A percentile compares a stretch with the other conserved stretches of the same genome.
Conservation (phyloP, 1,140 invertebrate species). For the Drosophila oshimai region DNA sequence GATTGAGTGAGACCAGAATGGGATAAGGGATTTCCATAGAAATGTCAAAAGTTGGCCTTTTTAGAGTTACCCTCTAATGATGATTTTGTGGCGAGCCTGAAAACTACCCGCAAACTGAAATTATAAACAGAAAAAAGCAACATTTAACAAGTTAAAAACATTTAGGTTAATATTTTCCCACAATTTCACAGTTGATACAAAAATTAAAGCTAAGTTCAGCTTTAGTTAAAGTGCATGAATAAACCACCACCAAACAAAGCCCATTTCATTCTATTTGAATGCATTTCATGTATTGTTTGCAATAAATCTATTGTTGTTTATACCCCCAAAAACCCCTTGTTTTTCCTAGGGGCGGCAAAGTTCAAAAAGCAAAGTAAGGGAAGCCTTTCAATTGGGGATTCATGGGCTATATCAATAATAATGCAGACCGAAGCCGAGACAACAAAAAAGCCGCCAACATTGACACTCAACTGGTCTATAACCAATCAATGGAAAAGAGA, state of each 20-base stretch:
- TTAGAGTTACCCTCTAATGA: too few relatives aligned
- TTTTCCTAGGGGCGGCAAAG: slow-evolving; percentile 31
- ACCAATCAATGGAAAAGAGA: slow-evolving; percentile 2
- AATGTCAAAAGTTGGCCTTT: too few relatives aligned
- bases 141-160: too few relatives aligned
- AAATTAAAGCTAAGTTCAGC: neutral
- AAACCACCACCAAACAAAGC: slow-evolving; percentile 27
- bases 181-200: too few relatives aligned
- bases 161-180: too few relatives aligned
- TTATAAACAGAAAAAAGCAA: too few relatives aligned
- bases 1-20: neutral
- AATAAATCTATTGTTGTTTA: slow-evolving; percentile 79
- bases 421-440: slow-evolving; percentile 21
- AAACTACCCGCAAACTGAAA: too few relatives aligned
- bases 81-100: too few relatives aligned
- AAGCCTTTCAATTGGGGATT: slow-evolving; percentile 40
- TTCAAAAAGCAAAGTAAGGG: slow-evolving; percentile 36
- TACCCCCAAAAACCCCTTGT: neutral
- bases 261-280: slow-evolving; percentile 65
- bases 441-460: slow-evolving; percentile 64
- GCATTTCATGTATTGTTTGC: slow-evolving; percentile 71
- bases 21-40: neutral
- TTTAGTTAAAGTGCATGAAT: neutral
- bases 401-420: slow-evolving; percentile 59
- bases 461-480: slow-evolving; percentile 35